Evolutionary conservation across 2,888 invertebrate genomes (phyloP).

Genomic region (Eupithecia abbreviata): DNA sequence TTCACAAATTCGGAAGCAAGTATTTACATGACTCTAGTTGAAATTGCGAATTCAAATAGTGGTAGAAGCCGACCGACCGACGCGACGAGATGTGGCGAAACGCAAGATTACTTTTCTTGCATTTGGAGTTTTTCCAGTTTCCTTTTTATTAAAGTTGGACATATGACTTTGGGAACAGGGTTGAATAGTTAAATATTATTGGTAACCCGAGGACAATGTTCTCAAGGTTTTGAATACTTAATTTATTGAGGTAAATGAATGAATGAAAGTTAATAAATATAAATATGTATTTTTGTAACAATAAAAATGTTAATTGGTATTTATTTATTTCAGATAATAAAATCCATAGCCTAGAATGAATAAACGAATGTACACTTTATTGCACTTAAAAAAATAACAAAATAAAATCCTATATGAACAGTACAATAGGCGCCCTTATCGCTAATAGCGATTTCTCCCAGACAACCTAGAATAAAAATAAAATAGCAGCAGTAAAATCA

Average conservation of each 20-base stretch:
- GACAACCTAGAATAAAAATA: too few relatives aligned
- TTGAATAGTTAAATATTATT: slow-evolving; percentile 7
- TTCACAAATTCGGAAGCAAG: not conserved
- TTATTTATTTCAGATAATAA: too few relatives aligned
- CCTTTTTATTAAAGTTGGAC: slow-evolving; percentile 45
- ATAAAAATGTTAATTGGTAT: not conserved
- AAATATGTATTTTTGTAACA: not conserved
- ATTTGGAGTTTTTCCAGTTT: slow-evolving; percentile 49
- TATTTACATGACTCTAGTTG: slow-evolving; percentile 27
- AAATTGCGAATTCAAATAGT: slow-evolving; percentile 35
- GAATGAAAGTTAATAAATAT: not conserved
- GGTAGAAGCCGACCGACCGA: slow-evolving; percentile 12
- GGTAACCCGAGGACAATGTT: not conserved
- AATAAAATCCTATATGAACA: too few relatives aligned
- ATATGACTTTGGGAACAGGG: slow-evolving; percentile 39
- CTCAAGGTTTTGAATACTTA: not conserved
- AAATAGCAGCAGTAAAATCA: not conserved
- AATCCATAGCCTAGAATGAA: too few relatives aligned
- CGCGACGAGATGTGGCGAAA: slow-evolving; percentile 25
- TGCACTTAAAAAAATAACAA: too few relatives aligned
- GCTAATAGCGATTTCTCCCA: too few relatives aligned
- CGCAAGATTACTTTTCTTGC: slow-evolving; percentile 44
- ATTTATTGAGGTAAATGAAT: not conserved
- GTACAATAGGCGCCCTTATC: too few relatives aligned
- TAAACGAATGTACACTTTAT: too few relatives aligned